Conservation (phyloP, 1,140 invertebrate genomes). For the Aphaenogaster rudis region DNA sequence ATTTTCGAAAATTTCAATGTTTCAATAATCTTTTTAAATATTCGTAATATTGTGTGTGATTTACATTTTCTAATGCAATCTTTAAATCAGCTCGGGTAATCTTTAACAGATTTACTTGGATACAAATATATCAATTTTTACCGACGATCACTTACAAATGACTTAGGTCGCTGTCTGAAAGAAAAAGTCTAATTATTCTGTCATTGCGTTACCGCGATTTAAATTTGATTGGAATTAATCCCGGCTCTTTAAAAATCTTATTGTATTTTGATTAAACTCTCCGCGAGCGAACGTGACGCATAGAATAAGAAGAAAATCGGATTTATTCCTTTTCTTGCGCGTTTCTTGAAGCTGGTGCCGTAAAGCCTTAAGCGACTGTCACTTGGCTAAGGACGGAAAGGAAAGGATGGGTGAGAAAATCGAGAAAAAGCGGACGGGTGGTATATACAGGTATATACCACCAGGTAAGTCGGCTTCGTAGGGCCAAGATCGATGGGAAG, state of each 20-base stretch:
- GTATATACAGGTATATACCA: constrained; percentile 42
- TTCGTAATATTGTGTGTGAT: not conserved
- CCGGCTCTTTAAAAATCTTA: constrained; percentile 25
- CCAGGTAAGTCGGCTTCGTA: constrained; percentile 45
- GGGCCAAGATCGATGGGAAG: constrained; percentile 71
- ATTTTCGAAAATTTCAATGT: not conserved
- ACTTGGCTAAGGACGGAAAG: constrained; percentile 36
- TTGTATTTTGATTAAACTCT: constrained; percentile 55
- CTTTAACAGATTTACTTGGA: not conserved
- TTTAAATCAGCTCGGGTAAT: not conserved
- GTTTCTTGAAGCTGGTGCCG: constrained; percentile 40
- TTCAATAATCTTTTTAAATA: constrained; percentile 7
- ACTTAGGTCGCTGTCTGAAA: not conserved
- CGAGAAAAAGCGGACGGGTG: constrained; percentile 51
- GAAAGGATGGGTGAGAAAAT: constrained; percentile 53
- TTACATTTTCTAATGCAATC: not conserved
- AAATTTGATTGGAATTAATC: constrained; percentile 48
- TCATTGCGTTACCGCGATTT: constrained; percentile 4
- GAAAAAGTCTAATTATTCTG: constrained; percentile 25
- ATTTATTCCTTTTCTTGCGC: constrained; percentile 44
- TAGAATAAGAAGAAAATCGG: constrained; percentile 38
- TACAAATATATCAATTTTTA: not conserved
- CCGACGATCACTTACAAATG: not conserved
- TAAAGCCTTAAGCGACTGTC: constrained; percentile 63
- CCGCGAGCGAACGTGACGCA: constrained; percentile 18